Base-by-base conservation (phyloP, 1,140 invertebrate genomes). In the Aethina tumida region DNA sequence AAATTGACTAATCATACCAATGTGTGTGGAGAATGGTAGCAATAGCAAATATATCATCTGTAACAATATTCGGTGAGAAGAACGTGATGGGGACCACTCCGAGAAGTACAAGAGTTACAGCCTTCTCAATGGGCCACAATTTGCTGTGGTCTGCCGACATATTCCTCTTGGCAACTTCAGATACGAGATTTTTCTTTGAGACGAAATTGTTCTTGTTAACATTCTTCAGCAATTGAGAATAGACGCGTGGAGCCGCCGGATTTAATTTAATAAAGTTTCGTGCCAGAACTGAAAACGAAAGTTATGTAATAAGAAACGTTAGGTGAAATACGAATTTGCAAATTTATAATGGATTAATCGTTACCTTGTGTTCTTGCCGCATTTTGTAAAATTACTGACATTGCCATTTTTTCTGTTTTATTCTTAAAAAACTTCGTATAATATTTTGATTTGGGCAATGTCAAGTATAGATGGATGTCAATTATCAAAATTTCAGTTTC, bases 1-100 rank as follows among this genome's bases (percentile, higher is more conserved):
- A 29, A 8, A 20, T 34, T 10, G 41, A 33, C 27, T 37, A 44
- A 46, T 49, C 49, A 67, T 67, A 78, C 84, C 83, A 87, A 59
- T 88, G 81, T 18, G 72, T 67, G 59, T 88, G 84, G 41, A 79
- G 67, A 0, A 82, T 74, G 16, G 76, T 49, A 0, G 72, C 58
- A 5, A 79, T 50, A 13, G 81, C 76, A 15, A 81, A 57, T 15
- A 79, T 17, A 42, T 70, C 70, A 57, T 87, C 81, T 18, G 81
- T 37, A n/a, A 71, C 33, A 45, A 71, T 57, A 48, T 66, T 75
- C 21, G 80, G 75, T 9, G 67, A 59, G 0, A 75, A 34, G 25
- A 87, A 65, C 16, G 75, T 71, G 13, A 66, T 59, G 30, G 83
- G 82, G 35, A 84, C 60, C 25, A 83, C 39, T 2, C 66, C 70